Evolutionary conservation across 2,797 vertebrate species (phyloP), one percentile per base, ranked within the genome.

Genomic region (Tenualosa thibaudeaui): DNA sequence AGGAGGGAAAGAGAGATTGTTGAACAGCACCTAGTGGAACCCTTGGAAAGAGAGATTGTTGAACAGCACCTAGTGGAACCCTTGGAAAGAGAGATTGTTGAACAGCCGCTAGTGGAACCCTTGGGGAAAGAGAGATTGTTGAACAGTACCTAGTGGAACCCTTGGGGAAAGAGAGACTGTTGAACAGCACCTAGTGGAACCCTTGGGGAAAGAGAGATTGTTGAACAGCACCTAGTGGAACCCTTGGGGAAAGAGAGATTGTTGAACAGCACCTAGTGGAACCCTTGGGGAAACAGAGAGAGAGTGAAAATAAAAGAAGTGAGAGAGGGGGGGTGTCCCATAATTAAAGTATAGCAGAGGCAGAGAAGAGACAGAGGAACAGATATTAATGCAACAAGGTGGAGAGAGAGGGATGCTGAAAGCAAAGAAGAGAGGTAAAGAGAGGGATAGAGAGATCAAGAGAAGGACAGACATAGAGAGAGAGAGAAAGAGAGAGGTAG

Each of bases 271-370:
- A 83, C 58, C 58, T 62, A 7, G 5, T 1, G 19, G 15, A 68
- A 81, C 85, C 83, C 86, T 82, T 81, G 86, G 86, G 86, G 87
- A 78, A 85, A 81, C 86, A 82, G 83, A 86, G 85, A 87, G 81
- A 81, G 83, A 83, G 85, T 26, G 60, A 24, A n/a, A 65, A n/a
- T n/a, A n/a, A 65, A n/a, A 65, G 31, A 31, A 31, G 31, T 31
- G 31, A 31, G 31, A 31, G 31, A 31, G 31, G 1, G 31, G 31
- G 31, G 31, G 31, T 31, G 31, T 31, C 31, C 31, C 31, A 31
- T 31, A 31, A 31, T 31, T 31, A 31, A 31, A 31, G 31, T 31
- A 31, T 31, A 0, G 31, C 31, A 31, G 31, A 31, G 31, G 31
- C 31, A 31, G 31, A 31, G 31, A 31, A 31, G 31, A 0, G 31